Evolutionary conservation across 2,888 invertebrate genomes (phyloP).

Genomic region (Eilema caniola): DNA sequence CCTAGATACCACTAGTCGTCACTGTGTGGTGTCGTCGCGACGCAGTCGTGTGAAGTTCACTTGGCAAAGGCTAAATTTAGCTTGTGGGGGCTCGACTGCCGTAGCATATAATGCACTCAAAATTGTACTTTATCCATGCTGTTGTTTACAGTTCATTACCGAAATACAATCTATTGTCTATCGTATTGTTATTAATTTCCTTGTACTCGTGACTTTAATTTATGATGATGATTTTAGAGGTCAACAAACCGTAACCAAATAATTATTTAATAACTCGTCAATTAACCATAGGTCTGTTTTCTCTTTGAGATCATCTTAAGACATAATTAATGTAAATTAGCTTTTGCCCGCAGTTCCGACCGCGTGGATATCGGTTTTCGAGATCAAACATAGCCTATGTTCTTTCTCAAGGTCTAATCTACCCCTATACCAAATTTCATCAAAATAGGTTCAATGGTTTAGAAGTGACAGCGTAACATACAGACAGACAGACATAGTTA

Average conservation of each 20-base stretch:
- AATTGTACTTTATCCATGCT: constrained; percentile 27
- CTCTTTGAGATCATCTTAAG: too few relatives aligned
- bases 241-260: neutral
- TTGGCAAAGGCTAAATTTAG: constrained; percentile 56
- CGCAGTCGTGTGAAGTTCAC: constrained; percentile 22
- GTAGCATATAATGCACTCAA: constrained; percentile 29
- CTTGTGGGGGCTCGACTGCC: constrained; percentile 56
- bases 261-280: too few relatives aligned
- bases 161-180: constrained; percentile 20
- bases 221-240: neutral
- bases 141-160: constrained; percentile 23
- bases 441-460: too few relatives aligned
- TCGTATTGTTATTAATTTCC: constrained; percentile 4
- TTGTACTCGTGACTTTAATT: neutral
- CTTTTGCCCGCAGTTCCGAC: too few relatives aligned
- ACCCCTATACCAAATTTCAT: too few relatives aligned
- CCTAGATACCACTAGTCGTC: constrained; percentile 17
- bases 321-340: too few relatives aligned
- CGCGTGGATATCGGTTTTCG: too few relatives aligned
- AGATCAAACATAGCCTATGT: too few relatives aligned
- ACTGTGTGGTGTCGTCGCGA: neutral
- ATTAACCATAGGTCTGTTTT: too few relatives aligned
- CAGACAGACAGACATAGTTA: too few relatives aligned
- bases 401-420: too few relatives aligned
- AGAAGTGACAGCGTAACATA: too few relatives aligned